Evolutionary conservation across 2,113 vertebrate species (phyloP).

Genomic region (Mellivora capensis): DNA sequence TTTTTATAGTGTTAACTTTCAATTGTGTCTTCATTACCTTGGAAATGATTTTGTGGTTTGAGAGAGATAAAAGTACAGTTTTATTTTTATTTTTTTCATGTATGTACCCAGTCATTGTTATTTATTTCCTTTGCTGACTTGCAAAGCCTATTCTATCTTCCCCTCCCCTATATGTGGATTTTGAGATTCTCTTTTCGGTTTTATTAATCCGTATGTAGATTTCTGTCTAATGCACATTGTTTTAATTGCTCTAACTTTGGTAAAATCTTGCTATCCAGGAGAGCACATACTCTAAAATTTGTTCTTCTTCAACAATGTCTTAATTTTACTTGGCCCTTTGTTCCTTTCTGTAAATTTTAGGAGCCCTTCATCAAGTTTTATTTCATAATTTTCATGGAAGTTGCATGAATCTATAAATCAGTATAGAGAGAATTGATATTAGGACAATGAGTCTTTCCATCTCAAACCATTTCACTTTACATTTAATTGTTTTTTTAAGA

Average conservation of each 20-base stretch:
- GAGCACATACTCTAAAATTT: not conserved
- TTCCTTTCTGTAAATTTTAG: not conserved
- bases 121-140: not conserved
- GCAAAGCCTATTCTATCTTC: not conserved
- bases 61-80: not conserved
- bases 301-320: not conserved
- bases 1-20: not conserved
- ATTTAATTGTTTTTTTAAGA: not conserved
- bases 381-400: not conserved
- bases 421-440: not conserved
- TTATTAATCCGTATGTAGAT: not conserved
- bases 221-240: not conserved
- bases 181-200: not conserved
- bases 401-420: not conserved
- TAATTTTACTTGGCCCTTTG: not conserved
- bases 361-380: not conserved
- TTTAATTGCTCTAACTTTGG: not conserved
- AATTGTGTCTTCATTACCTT: not conserved
- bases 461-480: not conserved
- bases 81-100: not conserved
- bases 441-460: not conserved
- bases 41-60: not conserved
- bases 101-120: not conserved
- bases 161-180: not conserved
- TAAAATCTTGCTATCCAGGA: not conserved